Evolutionary conservation across 1,140 invertebrate species (phyloP), one percentile per base, ranked within the genome.

Genomic region (Latrodectus geometricus): DNA sequence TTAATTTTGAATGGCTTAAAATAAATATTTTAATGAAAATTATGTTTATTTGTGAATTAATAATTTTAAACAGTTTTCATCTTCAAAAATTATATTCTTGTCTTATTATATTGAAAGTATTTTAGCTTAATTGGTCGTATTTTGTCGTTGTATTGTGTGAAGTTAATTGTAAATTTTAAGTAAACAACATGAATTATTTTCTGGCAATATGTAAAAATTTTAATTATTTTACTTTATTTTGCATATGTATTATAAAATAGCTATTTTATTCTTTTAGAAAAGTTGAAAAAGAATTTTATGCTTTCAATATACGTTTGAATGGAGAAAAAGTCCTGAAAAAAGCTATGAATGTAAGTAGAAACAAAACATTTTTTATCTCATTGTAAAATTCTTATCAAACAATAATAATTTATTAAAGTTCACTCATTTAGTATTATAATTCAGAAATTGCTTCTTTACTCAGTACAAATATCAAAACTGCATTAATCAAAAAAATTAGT

Each of bases 221-320:
- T 4, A 61, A 61, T 14, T 61, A 61, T 61, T 61, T 4, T 17
- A 9, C 8, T 17, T 17, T 61, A 14, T 61, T 61, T 11, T 11
- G 8, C 2, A 14, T 61, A 17, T 61, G 54, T 4, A 61, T 4
- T 61, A 17, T 61, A 14, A 8, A 8, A 61, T 8, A 61, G 17
- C 17, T 61, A 14, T 76, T 56, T 68, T 69, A 35, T 9, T 78
- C 3, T 70, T 78, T 73, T 61, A 86, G 84, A 52, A 78, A 79
- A 86, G 21, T 86, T 72, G 84, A 86, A 78, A 86, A 86, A 15
- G 84, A 86, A 49, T 86, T 86, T 65, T 86, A 86, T 86, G 65
- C 65, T 50, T 72, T 11, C 66, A 78, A 61, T 17, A 48, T 86
- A 49, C 14, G 74, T 17, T 5, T 86, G 14, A 86, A 86, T 73